Base-by-base conservation (phyloP, 2,888 invertebrate species). In the Julus scandinavius region DNA sequence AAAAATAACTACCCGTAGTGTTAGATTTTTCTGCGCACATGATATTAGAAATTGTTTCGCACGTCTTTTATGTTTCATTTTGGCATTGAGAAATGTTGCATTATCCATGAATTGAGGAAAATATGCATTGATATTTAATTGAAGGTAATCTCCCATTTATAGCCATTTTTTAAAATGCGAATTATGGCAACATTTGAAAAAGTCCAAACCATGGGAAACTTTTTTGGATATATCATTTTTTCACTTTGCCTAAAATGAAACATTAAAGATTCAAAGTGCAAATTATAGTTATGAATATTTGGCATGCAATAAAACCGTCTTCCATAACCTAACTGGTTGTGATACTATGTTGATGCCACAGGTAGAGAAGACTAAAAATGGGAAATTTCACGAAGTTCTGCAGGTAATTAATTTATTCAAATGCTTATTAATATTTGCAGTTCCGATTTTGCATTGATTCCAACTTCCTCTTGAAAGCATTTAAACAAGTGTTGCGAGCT, bases 311-410 rank as follows among this genome's bases (percentile, higher is more conserved):
- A 9, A 72, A 72, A 72, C 29, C 72, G 9, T 72, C 72, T 72
- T 29, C 72, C 72, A 72, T 72, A 72, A 49, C 85, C 85, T 85
- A 88, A 88, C 86, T 45, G 58, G 88, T 88, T 88, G 49, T 88
- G 50, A 45, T 88, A 49, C 87, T 58, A 40, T 54, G 40, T 89
- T 88, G 40, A 88, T 83, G 63, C 63, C 87, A 83, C 80, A 90
- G 90, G 90, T 90, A 63, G 89, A 90, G 87, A 88, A 89, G 89
- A 90, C 90, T 88, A 90, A 89, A 87, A 89, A 88, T 88, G 90
- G 90, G 63, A 88, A 89, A 20, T 90, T 90, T 89, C 90, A 90
- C 86, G 90, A 90, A 90, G 89, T 90, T 17, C 86, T 83, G 50
- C 89, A 90, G 90, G 90, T 90, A 90, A 86, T 84, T 89, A 72